Conservation (phyloP, 2,888 invertebrate species). For the Eristalinus sepulchralis region DNA sequence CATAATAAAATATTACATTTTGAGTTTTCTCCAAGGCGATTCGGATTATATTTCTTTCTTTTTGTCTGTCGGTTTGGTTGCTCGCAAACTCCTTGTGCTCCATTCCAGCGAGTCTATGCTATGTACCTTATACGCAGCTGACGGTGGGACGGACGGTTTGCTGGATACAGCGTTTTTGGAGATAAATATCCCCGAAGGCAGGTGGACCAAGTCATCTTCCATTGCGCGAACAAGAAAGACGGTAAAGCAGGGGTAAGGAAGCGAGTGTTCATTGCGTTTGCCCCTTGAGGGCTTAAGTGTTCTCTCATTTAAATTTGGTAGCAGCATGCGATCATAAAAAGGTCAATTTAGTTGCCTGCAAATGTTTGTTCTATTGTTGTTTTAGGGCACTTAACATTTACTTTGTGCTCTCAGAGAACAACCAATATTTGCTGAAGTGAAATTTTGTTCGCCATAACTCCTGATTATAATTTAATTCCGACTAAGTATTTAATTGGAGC, state of each 20-base stretch:
- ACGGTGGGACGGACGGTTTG: background rate
- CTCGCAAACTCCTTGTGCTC: background rate
- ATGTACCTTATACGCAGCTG: conserved; percentile 1
- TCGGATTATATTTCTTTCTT: conserved; percentile 49
- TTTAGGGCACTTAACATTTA: conserved; percentile 32
- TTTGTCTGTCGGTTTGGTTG: background rate
- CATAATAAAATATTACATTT: conserved; percentile 70
- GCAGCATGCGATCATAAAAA: conserved; percentile 48
- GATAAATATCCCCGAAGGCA: conserved; percentile 62
- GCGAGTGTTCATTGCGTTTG: conserved; percentile 23
- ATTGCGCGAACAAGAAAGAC: conserved; percentile 14
- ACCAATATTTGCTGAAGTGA: background rate
- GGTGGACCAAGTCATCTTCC: conserved; percentile 64
- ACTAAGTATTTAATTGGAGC: background rate
- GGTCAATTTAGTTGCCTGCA: conserved; percentile 59
- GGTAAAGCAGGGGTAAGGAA: background rate
- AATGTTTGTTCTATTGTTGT: conserved; percentile 43
- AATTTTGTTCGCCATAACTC: background rate
- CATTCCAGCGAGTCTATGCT: conserved; percentile 14
- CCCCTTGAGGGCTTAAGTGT: conserved; percentile 45
- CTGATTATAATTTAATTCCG: conserved; percentile 21
- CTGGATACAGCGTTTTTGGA: conserved; percentile 48
- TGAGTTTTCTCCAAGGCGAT: conserved; percentile 54
- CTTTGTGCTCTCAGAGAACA: conserved; percentile 16
- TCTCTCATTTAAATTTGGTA: conserved; percentile 51